phyloP scores from a whole-genome alignment of 2,113 vertebrate genomes.

The Theristicus caerulescens region DNA sequence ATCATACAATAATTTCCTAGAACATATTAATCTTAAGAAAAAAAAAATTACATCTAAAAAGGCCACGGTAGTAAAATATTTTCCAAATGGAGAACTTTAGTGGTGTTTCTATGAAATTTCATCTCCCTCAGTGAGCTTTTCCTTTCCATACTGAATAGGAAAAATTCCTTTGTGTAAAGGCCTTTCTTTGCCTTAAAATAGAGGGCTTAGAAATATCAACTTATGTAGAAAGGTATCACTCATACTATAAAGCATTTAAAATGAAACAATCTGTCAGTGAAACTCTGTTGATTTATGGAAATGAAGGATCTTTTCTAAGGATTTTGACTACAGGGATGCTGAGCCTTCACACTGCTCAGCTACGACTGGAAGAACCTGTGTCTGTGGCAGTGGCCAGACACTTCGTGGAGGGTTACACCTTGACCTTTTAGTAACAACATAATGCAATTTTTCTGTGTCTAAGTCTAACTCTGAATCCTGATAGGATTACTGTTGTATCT shows the following conservation, averaged over 20 bases:
- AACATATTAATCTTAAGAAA: background rate
- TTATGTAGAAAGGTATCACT: background rate
- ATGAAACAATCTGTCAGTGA: background rate
- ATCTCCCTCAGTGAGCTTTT: background rate
- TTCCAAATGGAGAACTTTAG: background rate
- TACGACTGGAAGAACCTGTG: background rate
- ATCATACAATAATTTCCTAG: background rate
- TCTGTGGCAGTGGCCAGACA: background rate
- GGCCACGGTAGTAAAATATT: background rate
- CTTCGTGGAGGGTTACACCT: background rate
- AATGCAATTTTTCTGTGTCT: background rate
- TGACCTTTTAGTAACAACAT: background rate
- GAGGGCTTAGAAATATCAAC: background rate
- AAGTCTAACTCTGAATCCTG: background rate
- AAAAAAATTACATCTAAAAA: background rate
- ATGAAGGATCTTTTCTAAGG: background rate
- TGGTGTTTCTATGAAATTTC: background rate
- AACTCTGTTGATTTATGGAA: background rate
- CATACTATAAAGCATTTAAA: background rate
- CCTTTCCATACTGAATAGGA: background rate
- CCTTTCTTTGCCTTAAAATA: background rate
- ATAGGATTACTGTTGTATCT: background rate
- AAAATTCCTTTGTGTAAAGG: background rate
- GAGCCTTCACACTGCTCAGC: background rate
- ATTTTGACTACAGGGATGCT: background rate